Evolutionary conservation across 2,888 invertebrate genomes (phyloP).

Genomic region (Hypena proboscidalis): DNA sequence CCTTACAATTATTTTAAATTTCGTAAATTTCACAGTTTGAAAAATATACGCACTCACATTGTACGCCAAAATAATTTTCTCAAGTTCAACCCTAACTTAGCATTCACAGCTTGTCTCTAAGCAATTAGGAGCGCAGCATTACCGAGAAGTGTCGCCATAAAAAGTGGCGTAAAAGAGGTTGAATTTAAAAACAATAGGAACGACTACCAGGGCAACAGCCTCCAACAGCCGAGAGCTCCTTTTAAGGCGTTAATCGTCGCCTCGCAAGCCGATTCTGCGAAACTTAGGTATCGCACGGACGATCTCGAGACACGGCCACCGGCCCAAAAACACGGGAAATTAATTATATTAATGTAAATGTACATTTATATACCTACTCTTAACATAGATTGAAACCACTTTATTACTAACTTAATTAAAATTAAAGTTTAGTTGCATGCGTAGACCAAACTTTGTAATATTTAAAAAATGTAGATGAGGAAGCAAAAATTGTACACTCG

Average conservation of each 20-base stretch:
- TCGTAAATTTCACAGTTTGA: too few species aligned
- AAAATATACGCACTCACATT: too few species aligned
- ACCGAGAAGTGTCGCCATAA: slow-evolving; percentile 46
- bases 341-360: slow-evolving; percentile 31
- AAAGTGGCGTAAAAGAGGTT: slow-evolving; percentile 37
- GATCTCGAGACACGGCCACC: slow-evolving; percentile 40
- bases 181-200: slow-evolving; percentile 48
- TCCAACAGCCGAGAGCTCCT: slow-evolving; percentile 32
- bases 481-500: too few species aligned
- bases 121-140: slow-evolving; percentile 51
- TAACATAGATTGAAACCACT: too few species aligned
- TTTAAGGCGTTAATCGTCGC: slow-evolving; percentile 55
- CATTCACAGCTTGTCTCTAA: slow-evolving; percentile 36
- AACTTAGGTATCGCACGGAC: slow-evolving; percentile 43
- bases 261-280: slow-evolving; percentile 48
- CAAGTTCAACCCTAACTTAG: slow-evolving; percentile 2
- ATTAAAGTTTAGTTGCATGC: too few species aligned
- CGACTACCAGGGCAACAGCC: slow-evolving; percentile 46
- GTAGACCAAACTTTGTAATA: too few species aligned
- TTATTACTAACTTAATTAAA: too few species aligned
- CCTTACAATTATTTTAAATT: too few species aligned
- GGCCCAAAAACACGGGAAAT: slow-evolving; percentile 30
- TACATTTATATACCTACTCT: slow-evolving; percentile 3
- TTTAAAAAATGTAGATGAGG: too few species aligned
- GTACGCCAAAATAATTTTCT: too few species aligned